A percentile compares a stretch with the other conserved stretches of the same genome.
phyloP scores from a whole-genome alignment of 2,888 invertebrate species.

The Falcaria lacertinaria region DNA sequence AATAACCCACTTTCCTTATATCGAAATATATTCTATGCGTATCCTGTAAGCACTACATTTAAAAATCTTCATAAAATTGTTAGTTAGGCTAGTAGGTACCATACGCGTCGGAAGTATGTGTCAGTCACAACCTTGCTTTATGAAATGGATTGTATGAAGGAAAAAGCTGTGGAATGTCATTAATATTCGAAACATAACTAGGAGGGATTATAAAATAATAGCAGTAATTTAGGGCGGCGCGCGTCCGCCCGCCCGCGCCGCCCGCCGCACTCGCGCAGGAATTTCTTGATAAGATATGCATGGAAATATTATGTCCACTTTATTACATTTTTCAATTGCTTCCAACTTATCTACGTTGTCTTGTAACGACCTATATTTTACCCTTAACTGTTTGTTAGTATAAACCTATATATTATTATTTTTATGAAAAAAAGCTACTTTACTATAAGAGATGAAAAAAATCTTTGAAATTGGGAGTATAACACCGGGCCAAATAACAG shows the following conservation, averaged over 20 bases:
- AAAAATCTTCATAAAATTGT: neutral
- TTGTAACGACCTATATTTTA: slow-evolving; percentile 34
- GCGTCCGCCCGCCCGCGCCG: slow-evolving; percentile 38
- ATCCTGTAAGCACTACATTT: too few species aligned
- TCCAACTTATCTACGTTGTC: slow-evolving; percentile 22
- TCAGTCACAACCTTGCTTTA: slow-evolving; percentile 57
- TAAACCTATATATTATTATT: too few species aligned
- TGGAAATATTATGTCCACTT: slow-evolving; percentile 71
- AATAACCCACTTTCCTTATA: too few species aligned
- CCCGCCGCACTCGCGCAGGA: slow-evolving; percentile 44
- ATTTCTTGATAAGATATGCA: slow-evolving; percentile 75
- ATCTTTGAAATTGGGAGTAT: too few species aligned
- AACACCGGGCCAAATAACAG: too few species aligned
- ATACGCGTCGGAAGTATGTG: slow-evolving; percentile 39
- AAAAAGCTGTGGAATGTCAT: slow-evolving; percentile 72
- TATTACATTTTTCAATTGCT: slow-evolving; percentile 65
- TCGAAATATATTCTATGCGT: too few species aligned
- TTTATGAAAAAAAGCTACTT: too few species aligned
- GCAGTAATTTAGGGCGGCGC: slow-evolving; percentile 75
- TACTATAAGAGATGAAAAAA: too few species aligned
- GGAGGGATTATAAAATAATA: slow-evolving; percentile 79
- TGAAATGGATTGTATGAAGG: slow-evolving; percentile 57
- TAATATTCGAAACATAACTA: slow-evolving; percentile 78
- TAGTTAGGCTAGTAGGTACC: neutral
- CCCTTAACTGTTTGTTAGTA: slow-evolving; percentile 24